Percentiles rank a stretch among this genome's conserved stretches.
Evolutionary conservation across 2,797 vertebrate genomes (phyloP).

Genomic region (Calcarius lapponicus): DNA sequence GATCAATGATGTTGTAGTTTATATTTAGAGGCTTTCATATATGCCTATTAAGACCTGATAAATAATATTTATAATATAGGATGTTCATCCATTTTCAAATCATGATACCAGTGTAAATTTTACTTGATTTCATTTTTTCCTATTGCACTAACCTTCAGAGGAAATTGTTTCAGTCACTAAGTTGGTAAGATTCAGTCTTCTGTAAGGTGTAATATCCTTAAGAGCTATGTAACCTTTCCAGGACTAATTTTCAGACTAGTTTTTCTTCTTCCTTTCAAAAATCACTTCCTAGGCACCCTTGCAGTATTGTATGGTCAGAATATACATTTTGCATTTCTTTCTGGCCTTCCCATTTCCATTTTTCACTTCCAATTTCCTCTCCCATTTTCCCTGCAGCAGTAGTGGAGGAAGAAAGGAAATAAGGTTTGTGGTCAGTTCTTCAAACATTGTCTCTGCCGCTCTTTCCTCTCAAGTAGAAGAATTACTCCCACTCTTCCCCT

Average conservation of each 20-base stretch:
- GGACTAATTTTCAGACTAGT: neutral
- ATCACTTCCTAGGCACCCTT: neutral
- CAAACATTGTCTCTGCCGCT: rapidly evolving
- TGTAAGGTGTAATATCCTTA: neutral
- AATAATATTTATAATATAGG: neutral
- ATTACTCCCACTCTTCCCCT: neutral
- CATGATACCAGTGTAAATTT: neutral
- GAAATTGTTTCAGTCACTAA: neutral
- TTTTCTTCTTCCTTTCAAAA: neutral
- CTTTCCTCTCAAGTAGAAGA: neutral
- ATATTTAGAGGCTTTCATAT: neutral
- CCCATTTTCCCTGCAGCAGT: rapidly evolving
- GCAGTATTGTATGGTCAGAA: neutral
- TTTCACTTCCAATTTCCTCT: neutral
- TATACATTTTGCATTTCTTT: neutral
- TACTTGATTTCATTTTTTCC: neutral
- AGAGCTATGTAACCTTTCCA: neutral
- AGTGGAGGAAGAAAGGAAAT: neutral
- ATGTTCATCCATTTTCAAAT: neutral
- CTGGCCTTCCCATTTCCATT: neutral
- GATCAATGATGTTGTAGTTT: rapidly evolving
- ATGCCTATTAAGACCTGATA: neutral
- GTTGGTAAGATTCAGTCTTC: neutral
- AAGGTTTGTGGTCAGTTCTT: neutral
- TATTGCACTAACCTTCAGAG: neutral